Percentiles rank a stretch among this genome's conserved stretches.
phyloP scores from a whole-genome alignment of 1,140 invertebrate species.

The Drosophila pachea region DNA sequence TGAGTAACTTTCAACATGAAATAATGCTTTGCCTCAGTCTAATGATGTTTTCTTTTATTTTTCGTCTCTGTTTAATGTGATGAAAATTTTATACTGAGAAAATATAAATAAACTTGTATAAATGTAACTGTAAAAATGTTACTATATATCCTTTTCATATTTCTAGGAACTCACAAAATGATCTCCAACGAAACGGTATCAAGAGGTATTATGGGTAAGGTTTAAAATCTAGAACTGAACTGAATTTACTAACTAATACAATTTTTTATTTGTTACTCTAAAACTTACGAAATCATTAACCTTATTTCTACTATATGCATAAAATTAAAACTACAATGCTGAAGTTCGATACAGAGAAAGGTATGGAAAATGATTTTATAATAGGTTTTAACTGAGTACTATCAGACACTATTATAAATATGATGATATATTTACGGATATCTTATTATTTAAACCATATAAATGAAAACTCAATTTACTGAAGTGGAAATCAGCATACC shows the following conservation, averaged over 20 bases:
- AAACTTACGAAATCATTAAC: constrained; percentile 13
- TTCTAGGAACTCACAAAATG: too few species aligned
- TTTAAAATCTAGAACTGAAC: background rate
- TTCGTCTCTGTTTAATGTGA: constrained; percentile 48
- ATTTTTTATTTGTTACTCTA: constrained; percentile 40
- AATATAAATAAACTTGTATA: background rate
- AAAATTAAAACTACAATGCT: too few species aligned
- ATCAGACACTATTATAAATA: background rate
- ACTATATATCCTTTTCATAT: background rate
- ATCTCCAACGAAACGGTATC: too few species aligned
- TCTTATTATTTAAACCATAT: constrained; percentile 28
- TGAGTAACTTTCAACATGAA: constrained; percentile 4
- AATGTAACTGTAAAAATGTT: background rate
- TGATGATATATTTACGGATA: constrained; percentile 38
- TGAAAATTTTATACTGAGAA: constrained; percentile 26
- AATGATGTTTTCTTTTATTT: constrained; percentile 47
- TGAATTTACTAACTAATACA: constrained; percentile 6
- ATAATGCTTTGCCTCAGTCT: background rate
- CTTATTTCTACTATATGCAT: too few species aligned
- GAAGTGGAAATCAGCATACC: background rate
- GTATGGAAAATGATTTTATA: background rate
- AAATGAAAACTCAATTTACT: constrained; percentile 11
- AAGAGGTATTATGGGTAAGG: background rate
- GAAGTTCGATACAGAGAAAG: too few species aligned
- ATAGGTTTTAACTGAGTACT: background rate